Percentiles rank a stretch among this genome's conserved stretches.
Evolutionary conservation across 2,797 vertebrate species (phyloP).

Genomic region (Channallabes apus): DNA sequence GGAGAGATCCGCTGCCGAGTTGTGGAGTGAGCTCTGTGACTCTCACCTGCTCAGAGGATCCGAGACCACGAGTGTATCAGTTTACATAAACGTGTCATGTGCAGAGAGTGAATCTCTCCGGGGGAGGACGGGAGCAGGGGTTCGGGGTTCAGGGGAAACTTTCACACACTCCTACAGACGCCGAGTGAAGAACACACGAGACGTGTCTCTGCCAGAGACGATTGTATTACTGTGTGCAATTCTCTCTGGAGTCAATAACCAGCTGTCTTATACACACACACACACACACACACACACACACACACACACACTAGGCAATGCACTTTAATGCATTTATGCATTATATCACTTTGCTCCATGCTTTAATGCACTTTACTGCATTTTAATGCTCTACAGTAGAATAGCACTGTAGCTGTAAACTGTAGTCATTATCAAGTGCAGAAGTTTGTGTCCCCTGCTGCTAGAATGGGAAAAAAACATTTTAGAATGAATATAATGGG

Average conservation of each 20-base stretch:
- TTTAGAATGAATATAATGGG: neutral
- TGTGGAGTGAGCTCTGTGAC: neutral
- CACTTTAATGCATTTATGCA: too few species aligned
- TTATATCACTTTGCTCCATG: too few species aligned
- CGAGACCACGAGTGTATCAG: too few species aligned
- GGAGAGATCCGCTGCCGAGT: neutral
- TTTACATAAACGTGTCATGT: neutral
- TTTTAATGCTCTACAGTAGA: neutral
- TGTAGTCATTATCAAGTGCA: neutral
- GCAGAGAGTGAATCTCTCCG: neutral
- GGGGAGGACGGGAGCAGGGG: neutral
- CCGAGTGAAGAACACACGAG: neutral
- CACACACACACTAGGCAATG: neutral
- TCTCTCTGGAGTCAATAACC: neutral
- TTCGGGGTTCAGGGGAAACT: neutral
- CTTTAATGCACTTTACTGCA: too few species aligned
- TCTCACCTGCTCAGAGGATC: neutral
- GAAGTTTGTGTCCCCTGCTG: neutral
- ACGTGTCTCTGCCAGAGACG: neutral
- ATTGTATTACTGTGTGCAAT: neutral
- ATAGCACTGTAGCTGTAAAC: neutral
- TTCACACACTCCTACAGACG: neutral
- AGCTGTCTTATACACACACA: conserved; percentile 4
- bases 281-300: neutral
- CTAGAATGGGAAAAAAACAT: neutral